Evolutionary conservation across 2,113 vertebrate genomes (phyloP).

Genomic region (Eudyptes chrysolophus): DNA sequence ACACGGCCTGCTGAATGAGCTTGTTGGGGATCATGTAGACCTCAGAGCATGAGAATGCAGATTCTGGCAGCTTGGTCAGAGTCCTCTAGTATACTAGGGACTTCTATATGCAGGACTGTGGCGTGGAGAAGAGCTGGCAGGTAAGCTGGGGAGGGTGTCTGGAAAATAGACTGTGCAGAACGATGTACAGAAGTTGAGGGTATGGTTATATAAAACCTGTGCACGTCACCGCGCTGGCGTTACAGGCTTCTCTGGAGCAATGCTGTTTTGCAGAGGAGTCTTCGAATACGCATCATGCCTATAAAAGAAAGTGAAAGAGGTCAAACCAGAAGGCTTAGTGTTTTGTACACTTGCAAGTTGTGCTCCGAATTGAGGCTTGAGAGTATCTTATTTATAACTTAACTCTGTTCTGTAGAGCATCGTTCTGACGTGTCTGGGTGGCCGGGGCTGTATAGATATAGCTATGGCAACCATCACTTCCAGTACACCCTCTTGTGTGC

Average conservation of each 20-base stretch:
- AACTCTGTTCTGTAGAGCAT: not conserved
- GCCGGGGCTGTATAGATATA: not conserved
- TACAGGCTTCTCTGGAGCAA: not conserved
- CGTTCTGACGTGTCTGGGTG: not conserved
- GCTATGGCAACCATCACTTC: not conserved
- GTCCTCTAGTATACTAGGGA: not conserved
- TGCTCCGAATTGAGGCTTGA: not conserved
- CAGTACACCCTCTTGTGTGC: not conserved
- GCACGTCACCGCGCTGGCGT: accelerated
- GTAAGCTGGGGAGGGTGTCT: not conserved
- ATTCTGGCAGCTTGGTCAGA: not conserved
- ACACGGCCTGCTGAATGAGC: not conserved
- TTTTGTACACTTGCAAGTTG: not conserved
- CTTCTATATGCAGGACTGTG: accelerated
- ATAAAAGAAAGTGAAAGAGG: not conserved
- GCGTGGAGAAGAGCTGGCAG: not conserved
- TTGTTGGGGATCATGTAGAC: not conserved
- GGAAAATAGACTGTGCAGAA: not conserved
- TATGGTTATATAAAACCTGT: not conserved
- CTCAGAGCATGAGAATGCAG: not conserved
- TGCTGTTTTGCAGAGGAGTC: not conserved
- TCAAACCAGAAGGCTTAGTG: not conserved
- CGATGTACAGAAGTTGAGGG: not conserved
- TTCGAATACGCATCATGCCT: not conserved
- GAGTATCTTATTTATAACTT: conserved; percentile 28